Evolutionary conservation across 2,113 vertebrate genomes (phyloP).

Genomic region (Ellobius talpinus): DNA sequence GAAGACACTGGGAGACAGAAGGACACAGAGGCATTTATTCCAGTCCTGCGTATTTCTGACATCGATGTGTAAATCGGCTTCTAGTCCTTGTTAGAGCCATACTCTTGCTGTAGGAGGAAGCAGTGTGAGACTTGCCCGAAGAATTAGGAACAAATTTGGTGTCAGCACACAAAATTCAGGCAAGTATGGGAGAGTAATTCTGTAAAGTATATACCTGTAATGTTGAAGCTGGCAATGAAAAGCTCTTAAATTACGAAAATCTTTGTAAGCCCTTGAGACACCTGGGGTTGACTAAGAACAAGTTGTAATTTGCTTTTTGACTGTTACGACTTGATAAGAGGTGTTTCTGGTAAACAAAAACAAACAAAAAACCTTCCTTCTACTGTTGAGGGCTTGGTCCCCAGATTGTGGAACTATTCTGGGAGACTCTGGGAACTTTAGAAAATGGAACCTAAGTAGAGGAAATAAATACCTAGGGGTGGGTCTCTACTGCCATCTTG

Average conservation of each 20-base stretch:
- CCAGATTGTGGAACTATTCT: background rate
- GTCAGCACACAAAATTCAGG: background rate
- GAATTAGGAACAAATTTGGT: background rate
- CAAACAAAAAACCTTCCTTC: background rate
- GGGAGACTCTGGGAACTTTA: background rate
- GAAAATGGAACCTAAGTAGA: background rate
- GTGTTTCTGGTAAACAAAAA: background rate
- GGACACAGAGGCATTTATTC: background rate
- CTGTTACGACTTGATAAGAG: background rate
- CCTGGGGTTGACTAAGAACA: background rate
- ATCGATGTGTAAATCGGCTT: background rate
- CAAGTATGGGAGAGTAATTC: background rate
- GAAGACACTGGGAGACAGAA: background rate
- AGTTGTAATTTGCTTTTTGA: conserved; percentile 17
- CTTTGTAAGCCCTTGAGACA: conserved; percentile 1
- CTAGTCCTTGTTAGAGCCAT: background rate
- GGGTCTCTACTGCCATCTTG: background rate
- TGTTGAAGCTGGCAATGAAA: background rate
- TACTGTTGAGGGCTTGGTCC: background rate
- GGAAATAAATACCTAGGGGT: background rate
- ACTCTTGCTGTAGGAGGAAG: background rate
- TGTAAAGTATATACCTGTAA: background rate
- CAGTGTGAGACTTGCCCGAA: background rate
- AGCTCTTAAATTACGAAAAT: background rate
- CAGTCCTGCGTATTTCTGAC: background rate